A percentile compares a stretch with the other conserved stretches of the same genome.
phyloP scores from a whole-genome alignment of 2,888 invertebrate genomes.

The Callyntrura guangdongensis region DNA sequence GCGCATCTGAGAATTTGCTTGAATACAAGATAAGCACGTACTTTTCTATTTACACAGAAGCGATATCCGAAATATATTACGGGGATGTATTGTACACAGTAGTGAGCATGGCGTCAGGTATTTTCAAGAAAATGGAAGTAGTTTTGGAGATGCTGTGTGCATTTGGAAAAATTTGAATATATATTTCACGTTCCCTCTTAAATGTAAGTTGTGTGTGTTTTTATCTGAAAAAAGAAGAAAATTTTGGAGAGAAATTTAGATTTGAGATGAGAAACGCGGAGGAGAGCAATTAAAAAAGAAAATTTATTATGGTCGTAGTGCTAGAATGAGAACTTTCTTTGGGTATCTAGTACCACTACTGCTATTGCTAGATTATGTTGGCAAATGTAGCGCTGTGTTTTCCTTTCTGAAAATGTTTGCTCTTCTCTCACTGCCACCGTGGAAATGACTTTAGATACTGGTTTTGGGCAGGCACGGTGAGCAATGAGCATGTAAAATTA shows the following conservation, averaged over 20 bases:
- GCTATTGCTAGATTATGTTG: slow-evolving; percentile 3
- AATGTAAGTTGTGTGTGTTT: background rate
- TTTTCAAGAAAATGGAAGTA: no score
- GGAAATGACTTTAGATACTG: slow-evolving; percentile 34
- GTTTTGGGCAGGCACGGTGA: background rate
- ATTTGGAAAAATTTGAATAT: no score
- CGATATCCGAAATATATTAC: no score
- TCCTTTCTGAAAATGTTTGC: slow-evolving; percentile 37
- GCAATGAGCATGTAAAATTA: slow-evolving; percentile 41
- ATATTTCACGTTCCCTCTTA: no score
- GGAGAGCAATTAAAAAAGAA: slow-evolving; percentile 33
- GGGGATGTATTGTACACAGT: no score
- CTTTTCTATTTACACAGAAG: no score
- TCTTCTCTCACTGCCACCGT: background rate
- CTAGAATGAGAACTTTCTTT: background rate
- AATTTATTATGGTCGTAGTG: background rate
- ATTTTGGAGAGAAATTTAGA: background rate
- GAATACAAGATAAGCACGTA: no score
- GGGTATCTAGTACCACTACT: background rate
- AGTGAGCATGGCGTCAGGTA: no score
- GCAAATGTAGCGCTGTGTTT: slow-evolving; percentile 24
- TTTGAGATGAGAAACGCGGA: background rate
- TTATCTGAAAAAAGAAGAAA: background rate
- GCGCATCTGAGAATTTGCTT: no score
- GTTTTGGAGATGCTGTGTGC: no score